phyloP scores from a whole-genome alignment of 2,888 invertebrate genomes.

The Orchestes rusci region DNA sequence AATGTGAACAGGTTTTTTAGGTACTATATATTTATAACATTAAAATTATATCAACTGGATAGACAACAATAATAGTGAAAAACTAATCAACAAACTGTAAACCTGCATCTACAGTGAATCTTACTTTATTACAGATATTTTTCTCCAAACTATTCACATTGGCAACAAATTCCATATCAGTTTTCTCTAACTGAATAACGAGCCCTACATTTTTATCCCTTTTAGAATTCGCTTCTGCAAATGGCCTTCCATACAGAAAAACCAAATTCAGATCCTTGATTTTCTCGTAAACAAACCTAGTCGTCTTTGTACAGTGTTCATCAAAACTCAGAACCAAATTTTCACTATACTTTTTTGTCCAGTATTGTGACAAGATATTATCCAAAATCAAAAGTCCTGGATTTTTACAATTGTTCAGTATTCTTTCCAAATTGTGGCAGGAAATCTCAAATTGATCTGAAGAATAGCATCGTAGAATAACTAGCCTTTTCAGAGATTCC shows the following conservation, averaged over 20 bases:
- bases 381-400: slow-evolving; percentile 31
- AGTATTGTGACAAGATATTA: slow-evolving; percentile 33
- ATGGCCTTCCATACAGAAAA: slow-evolving; percentile 27
- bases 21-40: too few relatives aligned
- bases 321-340: slow-evolving; percentile 29
- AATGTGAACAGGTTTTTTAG: too few relatives aligned
- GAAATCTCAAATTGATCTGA: slow-evolving; percentile 31
- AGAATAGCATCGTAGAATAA: slow-evolving; percentile 31
- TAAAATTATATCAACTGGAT: too few relatives aligned
- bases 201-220: slow-evolving; percentile 16
- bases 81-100: too few relatives aligned
- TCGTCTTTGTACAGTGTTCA: slow-evolving; percentile 27
- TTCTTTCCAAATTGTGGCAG: slow-evolving; percentile 31
- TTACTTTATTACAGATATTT: too few relatives aligned
- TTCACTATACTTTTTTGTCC: slow-evolving; percentile 27
- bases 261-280: slow-evolving; percentile 31
- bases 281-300: slow-evolving; percentile 26
- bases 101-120: too few relatives aligned
- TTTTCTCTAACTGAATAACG: too few relatives aligned
- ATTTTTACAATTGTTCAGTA: slow-evolving; percentile 27
- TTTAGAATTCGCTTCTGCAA: slow-evolving; percentile 11
- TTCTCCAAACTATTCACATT: slow-evolving; percentile 5
- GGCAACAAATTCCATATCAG: not conserved
- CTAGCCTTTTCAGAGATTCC: slow-evolving; percentile 30
- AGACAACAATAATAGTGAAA: too few relatives aligned